Conservation (phyloP, 1,140 invertebrate species). For the Sycophila sp. region DNA sequence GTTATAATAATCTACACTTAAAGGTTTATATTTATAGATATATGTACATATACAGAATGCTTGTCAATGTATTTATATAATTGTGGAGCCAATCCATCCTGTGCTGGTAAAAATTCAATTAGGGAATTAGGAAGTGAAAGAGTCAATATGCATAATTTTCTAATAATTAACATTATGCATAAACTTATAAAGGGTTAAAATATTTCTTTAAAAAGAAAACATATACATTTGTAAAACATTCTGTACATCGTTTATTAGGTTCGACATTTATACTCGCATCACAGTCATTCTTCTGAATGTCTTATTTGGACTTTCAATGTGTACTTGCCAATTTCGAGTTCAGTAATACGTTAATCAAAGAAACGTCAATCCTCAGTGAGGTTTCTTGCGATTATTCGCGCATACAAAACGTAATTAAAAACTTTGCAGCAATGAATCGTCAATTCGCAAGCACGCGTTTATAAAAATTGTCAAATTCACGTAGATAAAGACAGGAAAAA, state of each 20-base stretch:
- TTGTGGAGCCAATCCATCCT: slow-evolving; percentile 19
- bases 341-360: slow-evolving; percentile 14
- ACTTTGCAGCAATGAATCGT: slow-evolving; percentile 6
- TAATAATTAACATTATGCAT: slow-evolving; percentile 32
- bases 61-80: slow-evolving; percentile 15
- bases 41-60: slow-evolving; percentile 34
- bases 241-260: slow-evolving; percentile 42
- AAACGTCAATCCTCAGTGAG: neutral
- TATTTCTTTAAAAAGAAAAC: slow-evolving; percentile 22
- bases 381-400: neutral
- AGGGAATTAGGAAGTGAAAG: slow-evolving; percentile 12
- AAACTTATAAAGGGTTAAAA: slow-evolving; percentile 31
- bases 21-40: slow-evolving; percentile 31
- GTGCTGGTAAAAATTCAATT: slow-evolving; percentile 16
- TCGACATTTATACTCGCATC: slow-evolving; percentile 49
- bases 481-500: slow-evolving; percentile 43
- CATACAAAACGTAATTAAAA: slow-evolving; percentile 10
- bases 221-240: slow-evolving; percentile 35
- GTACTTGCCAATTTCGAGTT: slow-evolving; percentile 25
- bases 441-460: slow-evolving; percentile 26
- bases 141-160: slow-evolving; percentile 24
- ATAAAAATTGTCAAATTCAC: slow-evolving; percentile 40
- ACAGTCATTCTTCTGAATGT: slow-evolving; percentile 50
- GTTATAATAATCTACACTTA: slow-evolving; percentile 8
- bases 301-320: slow-evolving; percentile 46